A percentile compares a stretch with the other conserved stretches of the same genome.
Evolutionary conservation across 2,113 vertebrate species (phyloP).

Genomic region (Pyrgilauda ruficollis): DNA sequence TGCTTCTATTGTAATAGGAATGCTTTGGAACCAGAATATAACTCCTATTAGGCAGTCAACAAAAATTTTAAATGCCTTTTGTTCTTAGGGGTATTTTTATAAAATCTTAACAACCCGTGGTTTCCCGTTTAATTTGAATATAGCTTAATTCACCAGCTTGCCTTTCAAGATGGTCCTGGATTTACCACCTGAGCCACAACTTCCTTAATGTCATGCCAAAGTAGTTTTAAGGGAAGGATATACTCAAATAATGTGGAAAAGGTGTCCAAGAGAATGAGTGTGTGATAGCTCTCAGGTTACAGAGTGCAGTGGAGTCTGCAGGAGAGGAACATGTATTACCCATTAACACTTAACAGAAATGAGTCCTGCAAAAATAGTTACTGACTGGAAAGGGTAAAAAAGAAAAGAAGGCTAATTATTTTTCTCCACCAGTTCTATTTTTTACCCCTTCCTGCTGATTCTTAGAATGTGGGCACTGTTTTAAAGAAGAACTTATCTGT

Average conservation of each 20-base stretch:
- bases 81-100: constrained; percentile 29
- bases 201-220: constrained; percentile 53
- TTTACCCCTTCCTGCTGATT: not conserved
- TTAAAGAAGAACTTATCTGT: not conserved
- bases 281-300: not conserved
- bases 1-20: not conserved
- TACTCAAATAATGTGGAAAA: constrained; percentile 39
- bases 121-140: constrained; percentile 45
- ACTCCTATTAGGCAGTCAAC: constrained; percentile 3
- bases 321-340: not conserved
- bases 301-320: not conserved
- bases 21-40: not conserved
- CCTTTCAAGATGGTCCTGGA: constrained; percentile 49
- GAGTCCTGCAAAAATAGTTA: not conserved
- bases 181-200: constrained; percentile 59
- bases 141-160: constrained; percentile 27
- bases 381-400: not conserved
- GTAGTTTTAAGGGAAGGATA: constrained; percentile 16
- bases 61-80: constrained; percentile 20
- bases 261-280: not conserved
- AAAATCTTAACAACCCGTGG: constrained; percentile 30
- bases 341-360: not conserved
- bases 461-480: not conserved
- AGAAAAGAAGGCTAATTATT: not conserved
- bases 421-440: not conserved